phyloP scores from a whole-genome alignment of 1,140 invertebrate species.

The Heterodera schachtii region DNA sequence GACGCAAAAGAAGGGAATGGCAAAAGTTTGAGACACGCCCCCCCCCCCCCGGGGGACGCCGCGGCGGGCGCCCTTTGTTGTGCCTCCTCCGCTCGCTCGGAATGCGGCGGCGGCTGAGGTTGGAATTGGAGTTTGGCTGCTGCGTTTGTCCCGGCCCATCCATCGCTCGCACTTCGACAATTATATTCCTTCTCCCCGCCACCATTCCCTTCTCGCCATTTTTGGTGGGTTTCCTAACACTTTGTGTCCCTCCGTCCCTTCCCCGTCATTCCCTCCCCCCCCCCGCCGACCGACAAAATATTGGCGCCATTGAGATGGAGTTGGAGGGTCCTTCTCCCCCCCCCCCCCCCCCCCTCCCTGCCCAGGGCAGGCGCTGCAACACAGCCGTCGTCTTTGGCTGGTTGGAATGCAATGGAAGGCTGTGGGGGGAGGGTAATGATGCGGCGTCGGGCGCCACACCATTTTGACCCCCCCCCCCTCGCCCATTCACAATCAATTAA shows the following conservation, averaged over 20 bases:
- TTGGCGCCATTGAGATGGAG: neutral
- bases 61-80: too few species aligned
- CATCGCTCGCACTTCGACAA: neutral
- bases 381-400: neutral
- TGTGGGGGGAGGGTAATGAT: neutral
- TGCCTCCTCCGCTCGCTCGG: neutral
- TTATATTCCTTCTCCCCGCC: neutral
- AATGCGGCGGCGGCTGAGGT: neutral
- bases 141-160: too few species aligned
- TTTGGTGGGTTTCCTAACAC: neutral
- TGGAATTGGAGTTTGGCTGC: neutral
- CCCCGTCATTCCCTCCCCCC: neutral
- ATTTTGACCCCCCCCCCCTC: neutral
- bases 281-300: neutral
- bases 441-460: neutral
- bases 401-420: slow-evolving; percentile 3
- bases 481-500: slow-evolving; percentile 10
- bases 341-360: neutral
- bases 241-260: neutral
- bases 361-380: neutral
- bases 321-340: neutral
- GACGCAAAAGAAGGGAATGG: neutral
- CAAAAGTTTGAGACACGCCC: neutral
- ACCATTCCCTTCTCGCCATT: neutral
- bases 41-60: too few species aligned